These are phyloP conservation scores for Scomber scombrus DNA, from an alignment of 2,113 vertebrate genomes.

Conservation along the genomic window DNA sequence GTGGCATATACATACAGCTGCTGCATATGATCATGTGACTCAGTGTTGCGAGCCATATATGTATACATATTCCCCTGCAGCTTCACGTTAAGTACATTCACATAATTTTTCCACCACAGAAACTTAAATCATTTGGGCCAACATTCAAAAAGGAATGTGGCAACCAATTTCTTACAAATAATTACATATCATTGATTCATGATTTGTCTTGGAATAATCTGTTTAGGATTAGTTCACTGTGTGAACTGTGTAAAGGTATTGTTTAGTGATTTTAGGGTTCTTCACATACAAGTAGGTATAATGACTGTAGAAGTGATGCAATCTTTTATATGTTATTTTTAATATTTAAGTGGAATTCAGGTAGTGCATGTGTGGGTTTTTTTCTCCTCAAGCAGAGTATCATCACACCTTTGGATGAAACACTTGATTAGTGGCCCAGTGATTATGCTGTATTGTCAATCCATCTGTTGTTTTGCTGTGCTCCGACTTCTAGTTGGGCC, in stretches of 20 bases:
- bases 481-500: constrained; percentile 27
- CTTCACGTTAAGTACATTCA: neutral
- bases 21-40: constrained; percentile 28
- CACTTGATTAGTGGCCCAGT: constrained; percentile 31
- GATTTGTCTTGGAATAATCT: too few relatives aligned
- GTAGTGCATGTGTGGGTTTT: neutral
- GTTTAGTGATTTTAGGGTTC: neutral
- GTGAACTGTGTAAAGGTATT: too few relatives aligned
- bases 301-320: neutral
- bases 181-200: neutral
- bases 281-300: neutral
- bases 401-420: constrained; percentile 27
- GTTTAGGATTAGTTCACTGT: neutral
- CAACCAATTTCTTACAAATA: neutral
- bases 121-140: neutral
- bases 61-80: neutral
- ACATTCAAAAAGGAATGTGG: neutral
- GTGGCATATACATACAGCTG: neutral
- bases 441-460: constrained; percentile 25
- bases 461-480: constrained; percentile 67
- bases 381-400: neutral
- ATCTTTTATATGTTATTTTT: neutral
- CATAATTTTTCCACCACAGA: neutral
- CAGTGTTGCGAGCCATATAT: neutral
- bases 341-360: constrained; percentile 1